These are phyloP conservation scores for Cheilosia variabilis DNA, from an alignment of 2,888 invertebrate species.

Conservation along the genomic window DNA sequence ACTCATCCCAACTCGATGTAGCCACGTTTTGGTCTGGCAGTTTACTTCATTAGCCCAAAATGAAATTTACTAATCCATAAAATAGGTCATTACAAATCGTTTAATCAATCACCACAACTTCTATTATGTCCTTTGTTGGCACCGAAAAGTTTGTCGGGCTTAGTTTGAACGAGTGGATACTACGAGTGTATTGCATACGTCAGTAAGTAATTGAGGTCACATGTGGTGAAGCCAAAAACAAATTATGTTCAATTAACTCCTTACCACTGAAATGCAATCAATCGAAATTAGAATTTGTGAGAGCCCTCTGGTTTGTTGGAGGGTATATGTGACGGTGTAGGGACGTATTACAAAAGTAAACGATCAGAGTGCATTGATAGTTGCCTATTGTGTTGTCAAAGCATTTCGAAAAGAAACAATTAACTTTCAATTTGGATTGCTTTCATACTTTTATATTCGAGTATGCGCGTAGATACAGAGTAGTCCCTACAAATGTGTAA, in stretches of 20 bases:
- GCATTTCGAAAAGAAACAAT: too few species aligned
- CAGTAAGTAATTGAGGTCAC: constrained; percentile 59
- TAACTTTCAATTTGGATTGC: too few species aligned
- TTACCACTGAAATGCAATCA: constrained; percentile 63
- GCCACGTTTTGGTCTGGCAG: constrained; percentile 1
- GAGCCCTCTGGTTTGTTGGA: background rate
- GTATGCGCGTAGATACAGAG: too few species aligned
- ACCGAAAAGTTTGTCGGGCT: constrained; percentile 15
- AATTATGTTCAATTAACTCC: constrained; percentile 72
- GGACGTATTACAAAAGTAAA: too few species aligned
- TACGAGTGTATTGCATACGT: constrained; percentile 5
- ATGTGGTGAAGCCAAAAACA: constrained; percentile 55
- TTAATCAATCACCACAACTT: constrained; percentile 70
- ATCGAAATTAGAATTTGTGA: constrained; percentile 37
- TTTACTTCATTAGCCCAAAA: constrained; percentile 49
- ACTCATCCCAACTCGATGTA: background rate
- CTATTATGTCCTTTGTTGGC: constrained; percentile 30
- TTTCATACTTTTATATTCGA: too few species aligned
- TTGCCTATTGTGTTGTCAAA: too few species aligned
- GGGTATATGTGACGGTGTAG: background rate
- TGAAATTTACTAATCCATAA: constrained; percentile 56
- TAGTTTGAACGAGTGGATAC: background rate
- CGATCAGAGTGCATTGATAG: too few species aligned
- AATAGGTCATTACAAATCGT: constrained; percentile 56
- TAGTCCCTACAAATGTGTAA: too few species aligned